A percentile compares a stretch with the other conserved stretches of the same genome.
Conservation (phyloP, 2,797 vertebrate species). For the Crocodylus rhombifer region DNA sequence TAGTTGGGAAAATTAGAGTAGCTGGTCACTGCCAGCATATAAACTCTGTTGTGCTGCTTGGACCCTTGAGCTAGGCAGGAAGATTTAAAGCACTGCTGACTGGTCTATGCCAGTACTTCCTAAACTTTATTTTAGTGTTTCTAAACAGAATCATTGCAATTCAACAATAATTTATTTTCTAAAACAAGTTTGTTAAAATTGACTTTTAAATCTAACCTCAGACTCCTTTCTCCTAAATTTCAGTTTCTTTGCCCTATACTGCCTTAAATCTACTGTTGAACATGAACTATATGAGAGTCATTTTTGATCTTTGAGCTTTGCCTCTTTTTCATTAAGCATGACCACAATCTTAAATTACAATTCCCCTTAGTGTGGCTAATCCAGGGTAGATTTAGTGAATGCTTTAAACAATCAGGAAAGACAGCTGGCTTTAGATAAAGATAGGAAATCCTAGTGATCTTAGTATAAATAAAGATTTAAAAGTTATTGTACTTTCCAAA, state of each 20-base stretch:
- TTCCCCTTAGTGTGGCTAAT: background rate
- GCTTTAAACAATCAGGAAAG: slow-evolving; percentile 20
- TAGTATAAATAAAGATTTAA: slow-evolving; percentile 56
- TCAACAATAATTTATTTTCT: background rate
- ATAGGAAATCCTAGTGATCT: slow-evolving; percentile 28
- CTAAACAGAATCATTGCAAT: background rate
- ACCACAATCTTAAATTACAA: background rate
- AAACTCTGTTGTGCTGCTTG: background rate
- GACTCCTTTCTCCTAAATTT: background rate
- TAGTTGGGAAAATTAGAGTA: background rate
- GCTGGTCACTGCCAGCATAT: background rate
- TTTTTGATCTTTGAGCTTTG: background rate
- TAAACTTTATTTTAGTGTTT: background rate
- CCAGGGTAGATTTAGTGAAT: background rate
- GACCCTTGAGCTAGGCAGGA: background rate
- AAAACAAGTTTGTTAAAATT: background rate
- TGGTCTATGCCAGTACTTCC: background rate
- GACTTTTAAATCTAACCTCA: background rate
- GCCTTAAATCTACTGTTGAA: too few relatives aligned
- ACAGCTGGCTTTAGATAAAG: slow-evolving; percentile 28
- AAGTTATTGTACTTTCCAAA: slow-evolving; percentile 39
- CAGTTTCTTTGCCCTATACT: background rate
- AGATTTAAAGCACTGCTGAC: rapidly evolving
- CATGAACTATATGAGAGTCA: too few relatives aligned
- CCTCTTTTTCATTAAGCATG: background rate